phyloP scores from a whole-genome alignment of 2,888 invertebrate genomes.

The Thera obeliscata region DNA sequence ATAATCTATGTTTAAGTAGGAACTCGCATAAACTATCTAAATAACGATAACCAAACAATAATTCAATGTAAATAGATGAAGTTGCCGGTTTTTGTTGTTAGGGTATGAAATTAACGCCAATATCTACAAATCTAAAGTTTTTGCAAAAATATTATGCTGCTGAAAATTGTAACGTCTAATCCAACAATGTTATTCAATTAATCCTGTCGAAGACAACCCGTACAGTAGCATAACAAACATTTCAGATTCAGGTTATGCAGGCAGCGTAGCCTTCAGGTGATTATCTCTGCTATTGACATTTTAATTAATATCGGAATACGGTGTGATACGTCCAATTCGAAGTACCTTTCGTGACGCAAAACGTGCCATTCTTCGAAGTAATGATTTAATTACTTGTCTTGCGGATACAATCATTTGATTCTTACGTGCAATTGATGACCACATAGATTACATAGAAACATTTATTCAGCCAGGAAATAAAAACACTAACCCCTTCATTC shows the following conservation, averaged over 20 bases:
- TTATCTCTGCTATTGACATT: conserved; percentile 23
- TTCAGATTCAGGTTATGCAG: neutral
- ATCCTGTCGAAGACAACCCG: conserved; percentile 9
- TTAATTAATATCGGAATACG: conserved; percentile 9
- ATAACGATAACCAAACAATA: no score
- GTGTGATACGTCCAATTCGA: conserved; percentile 7
- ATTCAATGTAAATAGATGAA: no score
- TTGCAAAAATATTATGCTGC: no score
- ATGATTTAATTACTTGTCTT: conserved; percentile 31
- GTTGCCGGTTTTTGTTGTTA: no score
- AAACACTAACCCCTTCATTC: no score
- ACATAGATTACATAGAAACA: neutral
- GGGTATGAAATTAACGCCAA: no score
- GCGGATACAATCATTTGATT: conserved; percentile 37
- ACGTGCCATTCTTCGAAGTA: conserved; percentile 29
- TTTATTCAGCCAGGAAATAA: no score
- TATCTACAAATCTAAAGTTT: no score
- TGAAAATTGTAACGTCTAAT: no score
- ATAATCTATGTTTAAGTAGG: no score
- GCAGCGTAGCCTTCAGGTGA: neutral
- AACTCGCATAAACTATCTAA: no score
- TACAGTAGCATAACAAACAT: conserved; percentile 10
- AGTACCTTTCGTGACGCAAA: conserved; percentile 20
- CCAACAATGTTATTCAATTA: no score
- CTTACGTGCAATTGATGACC: conserved; percentile 27